phyloP scores from a whole-genome alignment of 2,113 vertebrate genomes.

The Megaleporinus macrocephalus region DNA sequence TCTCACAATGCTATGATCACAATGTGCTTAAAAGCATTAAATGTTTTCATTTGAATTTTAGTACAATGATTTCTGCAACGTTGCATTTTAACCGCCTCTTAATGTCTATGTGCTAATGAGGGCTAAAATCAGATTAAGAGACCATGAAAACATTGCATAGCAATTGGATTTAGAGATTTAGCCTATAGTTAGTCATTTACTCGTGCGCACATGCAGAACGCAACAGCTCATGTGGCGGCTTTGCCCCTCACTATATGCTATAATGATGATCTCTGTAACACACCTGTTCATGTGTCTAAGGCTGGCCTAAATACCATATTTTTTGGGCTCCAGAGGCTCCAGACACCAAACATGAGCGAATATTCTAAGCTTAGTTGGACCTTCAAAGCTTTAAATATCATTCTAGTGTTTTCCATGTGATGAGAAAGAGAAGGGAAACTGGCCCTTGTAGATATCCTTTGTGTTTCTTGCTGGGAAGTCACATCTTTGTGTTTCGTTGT shows the following conservation, averaged over 20 bases:
- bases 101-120: conserved; percentile 18
- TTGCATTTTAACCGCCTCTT: neutral
- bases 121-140: conserved; percentile 29
- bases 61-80: neutral
- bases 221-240: conserved; percentile 29
- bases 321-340: too few species aligned
- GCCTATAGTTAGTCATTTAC: conserved; percentile 38
- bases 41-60: neutral
- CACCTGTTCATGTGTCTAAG: neutral
- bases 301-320: too few species aligned
- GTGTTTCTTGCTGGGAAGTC: too few species aligned
- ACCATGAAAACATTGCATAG: conserved; percentile 50
- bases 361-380: too few species aligned
- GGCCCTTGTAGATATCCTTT: too few species aligned
- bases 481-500: too few species aligned
- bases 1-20: too few species aligned
- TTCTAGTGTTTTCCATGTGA: too few species aligned
- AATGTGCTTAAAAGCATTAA: neutral
- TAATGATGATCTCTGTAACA: neutral
- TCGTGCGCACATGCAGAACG: conserved; percentile 17
- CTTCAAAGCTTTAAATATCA: too few species aligned
- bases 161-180: conserved; percentile 70
- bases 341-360: too few species aligned
- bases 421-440: too few species aligned
- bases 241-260: neutral